Conservation (phyloP, 2,797 vertebrate species). For the Champsocephalus esox region DNA sequence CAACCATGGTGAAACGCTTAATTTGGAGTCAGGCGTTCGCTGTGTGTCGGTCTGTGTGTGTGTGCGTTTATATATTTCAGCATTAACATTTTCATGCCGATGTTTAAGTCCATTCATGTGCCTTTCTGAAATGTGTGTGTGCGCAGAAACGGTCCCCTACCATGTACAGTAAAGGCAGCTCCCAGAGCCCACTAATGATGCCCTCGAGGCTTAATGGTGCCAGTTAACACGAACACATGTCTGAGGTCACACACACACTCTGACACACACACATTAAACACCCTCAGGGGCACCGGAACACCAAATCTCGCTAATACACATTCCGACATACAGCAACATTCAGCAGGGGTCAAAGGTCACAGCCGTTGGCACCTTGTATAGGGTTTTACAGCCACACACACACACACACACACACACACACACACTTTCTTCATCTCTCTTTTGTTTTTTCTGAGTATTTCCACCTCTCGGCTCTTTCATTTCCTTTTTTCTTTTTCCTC, state of each 20-base stretch:
- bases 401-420: constrained; percentile 32
- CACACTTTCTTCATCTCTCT: constrained; percentile 45
- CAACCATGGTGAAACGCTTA: constrained; percentile 17
- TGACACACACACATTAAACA: constrained; percentile 29
- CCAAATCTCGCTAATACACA: constrained; percentile 77
- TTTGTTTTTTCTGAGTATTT: constrained; percentile 42
- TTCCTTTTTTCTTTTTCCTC: constrained; percentile 30
- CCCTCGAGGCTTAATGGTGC: constrained; percentile 76
- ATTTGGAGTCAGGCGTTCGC: constrained; percentile 3
- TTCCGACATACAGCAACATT: constrained; percentile 75
- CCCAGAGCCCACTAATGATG: constrained; percentile 78
- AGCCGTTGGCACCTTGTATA: constrained; percentile 78
- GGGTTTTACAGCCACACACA: constrained; percentile 67
- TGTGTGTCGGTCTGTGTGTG: constrained; percentile 10
- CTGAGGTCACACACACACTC: constrained; percentile 62
- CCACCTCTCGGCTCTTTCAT: constrained; percentile 43
- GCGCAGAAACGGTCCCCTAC: constrained; percentile 50
- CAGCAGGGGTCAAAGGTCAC: constrained; percentile 71
- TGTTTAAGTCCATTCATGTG: constrained; percentile 13
- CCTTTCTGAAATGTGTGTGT: constrained; percentile 1
- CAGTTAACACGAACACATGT: constrained; percentile 81
- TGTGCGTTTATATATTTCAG: neutral
- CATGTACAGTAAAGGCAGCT: constrained; percentile 79
- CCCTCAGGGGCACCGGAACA: constrained; percentile 74
- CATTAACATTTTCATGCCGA: constrained; percentile 21